Conservation (phyloP, 92 coral and sea anemone species). For the Phenganax subtilis region DNA sequence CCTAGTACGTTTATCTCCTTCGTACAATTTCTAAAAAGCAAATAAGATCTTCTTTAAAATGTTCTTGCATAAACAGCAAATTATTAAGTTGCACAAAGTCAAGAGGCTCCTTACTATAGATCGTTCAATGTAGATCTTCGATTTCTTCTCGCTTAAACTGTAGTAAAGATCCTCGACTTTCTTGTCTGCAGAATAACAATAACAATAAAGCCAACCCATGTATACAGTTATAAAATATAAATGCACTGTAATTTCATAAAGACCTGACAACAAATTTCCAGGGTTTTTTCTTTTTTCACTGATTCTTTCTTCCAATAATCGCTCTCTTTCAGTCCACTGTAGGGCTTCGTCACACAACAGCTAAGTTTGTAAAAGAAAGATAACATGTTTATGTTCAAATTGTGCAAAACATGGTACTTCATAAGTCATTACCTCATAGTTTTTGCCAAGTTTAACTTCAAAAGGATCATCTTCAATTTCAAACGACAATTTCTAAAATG, state of each 20-base stretch:
- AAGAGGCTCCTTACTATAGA: conserved; percentile 60
- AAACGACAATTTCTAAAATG: conserved; percentile 60
- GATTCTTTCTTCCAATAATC: conserved; percentile 61
- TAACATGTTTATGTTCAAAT: neutral
- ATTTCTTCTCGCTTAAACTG: conserved; percentile 76
- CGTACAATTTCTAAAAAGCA: conserved; percentile 61
- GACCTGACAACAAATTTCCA: conserved; percentile 91
- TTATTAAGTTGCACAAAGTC: too few relatives aligned
- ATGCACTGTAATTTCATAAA: neutral
- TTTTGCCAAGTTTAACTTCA: conserved; percentile 92
- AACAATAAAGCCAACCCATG: neutral
- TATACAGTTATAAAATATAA: neutral
- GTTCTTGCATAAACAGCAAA: neutral
- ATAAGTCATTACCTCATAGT: conserved; percentile 69
- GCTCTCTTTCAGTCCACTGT: conserved; percentile 70
- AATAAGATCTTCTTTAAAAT: neutral
- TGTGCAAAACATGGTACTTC: neutral
- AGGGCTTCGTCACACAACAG: conserved; percentile 79
- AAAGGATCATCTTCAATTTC: conserved; percentile 95
- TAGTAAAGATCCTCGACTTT: conserved; percentile 67
- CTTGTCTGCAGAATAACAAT: conserved; percentile 53
- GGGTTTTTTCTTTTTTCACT: conserved; percentile 82
- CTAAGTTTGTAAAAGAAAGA: conserved; percentile 35
- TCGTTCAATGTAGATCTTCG: conserved; percentile 85
- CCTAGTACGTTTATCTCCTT: conserved; percentile 54